A percentile compares a stretch with the other conserved stretches of the same genome.
Evolutionary conservation across 1,140 invertebrate species (phyloP).

Genomic region (Micrasema minimum): DNA sequence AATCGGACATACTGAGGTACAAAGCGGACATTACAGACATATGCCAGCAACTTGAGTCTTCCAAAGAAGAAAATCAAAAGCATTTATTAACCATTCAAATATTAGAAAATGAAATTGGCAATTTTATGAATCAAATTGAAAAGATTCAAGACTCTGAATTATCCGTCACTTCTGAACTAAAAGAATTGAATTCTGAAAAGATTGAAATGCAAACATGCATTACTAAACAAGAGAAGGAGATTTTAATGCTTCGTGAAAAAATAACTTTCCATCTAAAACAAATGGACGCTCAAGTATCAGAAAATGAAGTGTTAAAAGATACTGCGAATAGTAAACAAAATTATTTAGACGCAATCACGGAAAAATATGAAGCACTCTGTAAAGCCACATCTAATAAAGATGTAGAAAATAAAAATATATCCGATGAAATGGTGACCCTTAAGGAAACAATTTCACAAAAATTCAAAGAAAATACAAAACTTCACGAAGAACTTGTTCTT

Average conservation of each 20-base stretch:
- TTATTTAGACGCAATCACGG: not conserved
- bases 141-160: not conserved
- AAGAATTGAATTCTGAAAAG: not conserved
- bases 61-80: constrained; percentile 5
- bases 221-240: too few relatives aligned
- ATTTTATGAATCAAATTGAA: not conserved
- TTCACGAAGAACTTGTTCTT: not conserved
- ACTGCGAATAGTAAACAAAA: not conserved
- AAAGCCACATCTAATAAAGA: too few relatives aligned
- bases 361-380: constrained; percentile 1
- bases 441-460: not conserved
- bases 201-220: not conserved
- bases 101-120: not conserved
- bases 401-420: too few relatives aligned
- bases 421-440: not conserved
- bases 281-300: not conserved
- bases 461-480: not conserved
- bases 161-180: not conserved
- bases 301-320: not conserved
- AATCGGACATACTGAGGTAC: not conserved
- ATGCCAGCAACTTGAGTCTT: not conserved
- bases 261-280: not conserved
- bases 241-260: not conserved
- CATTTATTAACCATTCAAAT: not conserved
- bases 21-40: not conserved